Percentiles rank a stretch among this genome's conserved stretches.
Conservation (phyloP, 2,113 vertebrate genomes). For the Alces alces region DNA sequence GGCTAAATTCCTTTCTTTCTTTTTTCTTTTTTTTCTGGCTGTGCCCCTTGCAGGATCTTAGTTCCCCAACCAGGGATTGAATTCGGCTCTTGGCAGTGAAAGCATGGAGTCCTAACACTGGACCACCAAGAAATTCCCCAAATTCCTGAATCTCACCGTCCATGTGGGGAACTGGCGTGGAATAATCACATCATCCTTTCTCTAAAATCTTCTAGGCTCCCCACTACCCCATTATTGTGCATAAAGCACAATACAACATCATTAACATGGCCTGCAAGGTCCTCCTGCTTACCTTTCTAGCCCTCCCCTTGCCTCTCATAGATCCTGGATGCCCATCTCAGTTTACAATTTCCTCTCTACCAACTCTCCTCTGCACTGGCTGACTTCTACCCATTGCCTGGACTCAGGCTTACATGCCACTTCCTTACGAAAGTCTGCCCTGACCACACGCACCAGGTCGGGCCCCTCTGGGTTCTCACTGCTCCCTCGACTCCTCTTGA, state of each 20-base stretch:
- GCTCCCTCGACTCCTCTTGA: neutral
- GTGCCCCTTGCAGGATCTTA: neutral
- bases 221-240: neutral
- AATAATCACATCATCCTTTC: neutral
- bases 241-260: neutral
- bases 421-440: neutral
- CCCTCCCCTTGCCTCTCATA: neutral
- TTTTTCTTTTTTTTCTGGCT: neutral
- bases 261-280: too few species aligned
- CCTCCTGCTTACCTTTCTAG: neutral
- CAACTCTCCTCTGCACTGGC: neutral
- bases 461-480: neutral
- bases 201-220: neutral
- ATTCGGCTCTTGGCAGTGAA: neutral
- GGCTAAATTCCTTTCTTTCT: neutral
- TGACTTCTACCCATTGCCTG: neutral
- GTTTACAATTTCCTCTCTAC: neutral
- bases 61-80: neutral
- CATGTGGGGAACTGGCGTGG: neutral
- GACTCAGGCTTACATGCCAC: neutral
- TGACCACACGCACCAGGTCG: neutral
- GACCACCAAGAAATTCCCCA: neutral
- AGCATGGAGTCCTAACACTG: neutral
- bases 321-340: neutral
- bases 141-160: neutral